phyloP scores from a whole-genome alignment of 2,113 vertebrate species.

The rabbit (Oryctolagus cuniculus) region DNA sequence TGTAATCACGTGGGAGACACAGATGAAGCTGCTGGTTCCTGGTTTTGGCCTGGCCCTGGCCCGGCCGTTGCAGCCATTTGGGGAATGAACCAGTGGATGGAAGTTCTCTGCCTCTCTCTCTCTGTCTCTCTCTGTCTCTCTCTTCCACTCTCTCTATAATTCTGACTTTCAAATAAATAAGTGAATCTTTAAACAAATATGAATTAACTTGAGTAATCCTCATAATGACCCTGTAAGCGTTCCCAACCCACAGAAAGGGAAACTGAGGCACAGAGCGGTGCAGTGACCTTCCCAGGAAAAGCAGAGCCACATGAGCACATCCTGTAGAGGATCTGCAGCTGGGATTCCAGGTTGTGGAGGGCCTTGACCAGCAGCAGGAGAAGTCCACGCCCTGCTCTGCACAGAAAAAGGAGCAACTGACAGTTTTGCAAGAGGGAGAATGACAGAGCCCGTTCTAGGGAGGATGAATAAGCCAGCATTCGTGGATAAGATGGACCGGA shows the following conservation, averaged over 20 bases:
- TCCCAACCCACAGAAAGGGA: neutral
- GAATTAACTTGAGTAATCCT: neutral
- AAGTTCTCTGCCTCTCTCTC: too few relatives aligned
- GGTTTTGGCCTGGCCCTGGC: too few relatives aligned
- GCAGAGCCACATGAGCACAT: neutral
- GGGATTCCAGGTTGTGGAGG: neutral
- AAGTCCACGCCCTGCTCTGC: neutral
- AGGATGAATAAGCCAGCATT: slow-evolving; percentile 3
- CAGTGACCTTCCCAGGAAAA: neutral
- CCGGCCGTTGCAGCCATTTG: too few relatives aligned
- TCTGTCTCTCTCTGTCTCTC: too few relatives aligned
- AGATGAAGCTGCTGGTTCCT: too few relatives aligned
- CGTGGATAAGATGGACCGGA: neutral
- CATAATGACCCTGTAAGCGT: neutral
- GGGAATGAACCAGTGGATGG: too few relatives aligned
- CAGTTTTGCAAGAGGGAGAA: neutral
- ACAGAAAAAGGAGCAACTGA: neutral
- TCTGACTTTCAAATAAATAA: too few relatives aligned
- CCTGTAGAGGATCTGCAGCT: neutral
- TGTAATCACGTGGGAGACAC: too few relatives aligned
- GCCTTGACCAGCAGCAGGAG: neutral
- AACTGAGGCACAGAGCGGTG: neutral
- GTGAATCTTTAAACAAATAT: too few relatives aligned
- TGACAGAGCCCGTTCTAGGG: neutral
- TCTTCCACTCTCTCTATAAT: too few relatives aligned